Evolutionary conservation across 2,113 vertebrate species (phyloP).

Genomic region (Pelvicachromis taeniatus): DNA sequence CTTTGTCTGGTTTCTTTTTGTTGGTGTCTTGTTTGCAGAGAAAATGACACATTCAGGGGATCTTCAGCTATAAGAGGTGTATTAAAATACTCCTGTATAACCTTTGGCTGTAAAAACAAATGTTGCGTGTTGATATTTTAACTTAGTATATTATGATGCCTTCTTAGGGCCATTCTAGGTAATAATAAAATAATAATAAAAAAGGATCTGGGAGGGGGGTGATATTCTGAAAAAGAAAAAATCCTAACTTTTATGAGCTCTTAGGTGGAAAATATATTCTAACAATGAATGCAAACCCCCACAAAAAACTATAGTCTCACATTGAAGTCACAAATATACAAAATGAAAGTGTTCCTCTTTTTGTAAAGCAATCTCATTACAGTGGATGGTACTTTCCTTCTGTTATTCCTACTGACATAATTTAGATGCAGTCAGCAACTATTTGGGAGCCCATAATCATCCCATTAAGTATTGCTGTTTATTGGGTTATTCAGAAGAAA

Average conservation of each 20-base stretch:
- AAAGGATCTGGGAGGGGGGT: neutral
- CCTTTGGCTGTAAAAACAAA: neutral
- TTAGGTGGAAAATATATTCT: neutral
- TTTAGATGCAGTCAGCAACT: neutral
- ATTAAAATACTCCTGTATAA: neutral
- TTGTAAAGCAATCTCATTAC: neutral
- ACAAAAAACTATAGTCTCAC: neutral
- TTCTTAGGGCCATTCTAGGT: neutral
- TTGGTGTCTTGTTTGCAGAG: neutral
- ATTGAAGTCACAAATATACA: neutral
- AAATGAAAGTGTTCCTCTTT: neutral
- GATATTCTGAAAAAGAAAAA: neutral
- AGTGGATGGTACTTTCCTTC: neutral
- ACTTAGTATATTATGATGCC: neutral
- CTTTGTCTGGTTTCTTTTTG: neutral
- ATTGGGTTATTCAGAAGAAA: neutral
- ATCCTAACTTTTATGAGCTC: neutral
- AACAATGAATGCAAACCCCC: accelerated
- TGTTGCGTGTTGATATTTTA: neutral
- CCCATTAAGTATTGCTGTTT: neutral
- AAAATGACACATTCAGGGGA: neutral
- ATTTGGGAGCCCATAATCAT: neutral
- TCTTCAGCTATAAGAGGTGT: neutral
- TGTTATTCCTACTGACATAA: neutral
- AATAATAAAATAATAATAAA: neutral